A percentile compares a stretch with the other conserved stretches of the same genome.
phyloP scores from a whole-genome alignment of 2,888 invertebrate genomes.

The Diarsia dahlii region DNA sequence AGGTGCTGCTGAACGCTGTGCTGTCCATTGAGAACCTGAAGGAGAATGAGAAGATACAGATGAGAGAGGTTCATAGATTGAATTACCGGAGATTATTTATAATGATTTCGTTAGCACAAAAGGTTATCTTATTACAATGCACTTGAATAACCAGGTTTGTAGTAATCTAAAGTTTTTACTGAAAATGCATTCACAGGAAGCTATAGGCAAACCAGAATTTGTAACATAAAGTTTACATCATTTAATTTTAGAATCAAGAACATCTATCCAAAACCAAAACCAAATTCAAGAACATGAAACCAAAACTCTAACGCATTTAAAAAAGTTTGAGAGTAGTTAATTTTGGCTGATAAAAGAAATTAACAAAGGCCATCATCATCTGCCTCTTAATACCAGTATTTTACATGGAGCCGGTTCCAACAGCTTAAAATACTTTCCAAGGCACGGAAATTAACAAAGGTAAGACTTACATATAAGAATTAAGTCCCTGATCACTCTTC shows the following conservation, averaged over 20 bases:
- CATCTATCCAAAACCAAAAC: not conserved
- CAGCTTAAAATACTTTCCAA: no score
- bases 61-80: not conserved
- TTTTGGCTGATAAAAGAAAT: not conserved
- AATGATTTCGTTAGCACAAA: not conserved
- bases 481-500: slow-evolving; percentile 86
- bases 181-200: not conserved
- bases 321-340: not conserved
- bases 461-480: slow-evolving; percentile 90
- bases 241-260: not conserved
- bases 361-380: not conserved
- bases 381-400: not conserved
- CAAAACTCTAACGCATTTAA: not conserved
- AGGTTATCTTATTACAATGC: not conserved
- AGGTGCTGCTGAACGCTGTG: slow-evolving; percentile 78
- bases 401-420: no score
- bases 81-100: not conserved
- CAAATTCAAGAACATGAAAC: no score
- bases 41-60: not conserved
- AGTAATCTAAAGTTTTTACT: not conserved
- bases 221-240: not conserved
- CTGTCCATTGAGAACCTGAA: slow-evolving; percentile 77
- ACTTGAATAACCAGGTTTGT: not conserved
- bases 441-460: no score
- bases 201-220: no score